Conservation (phyloP, 2,888 invertebrate genomes). For the Hydrotaea diabolus region DNA sequence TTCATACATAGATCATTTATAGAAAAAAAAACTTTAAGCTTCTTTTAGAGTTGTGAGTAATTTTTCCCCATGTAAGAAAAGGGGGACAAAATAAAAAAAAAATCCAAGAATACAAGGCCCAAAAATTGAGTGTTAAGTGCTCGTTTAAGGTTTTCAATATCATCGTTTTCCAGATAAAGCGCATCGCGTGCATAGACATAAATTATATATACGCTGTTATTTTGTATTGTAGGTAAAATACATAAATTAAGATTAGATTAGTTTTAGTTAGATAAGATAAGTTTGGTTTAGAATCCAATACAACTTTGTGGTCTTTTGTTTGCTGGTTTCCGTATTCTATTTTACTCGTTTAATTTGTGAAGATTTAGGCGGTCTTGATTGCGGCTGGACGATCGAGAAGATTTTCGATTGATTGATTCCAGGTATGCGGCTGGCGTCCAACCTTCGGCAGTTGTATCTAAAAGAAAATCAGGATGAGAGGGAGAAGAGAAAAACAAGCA, state of each 20-base stretch:
- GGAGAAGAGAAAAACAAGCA: neutral
- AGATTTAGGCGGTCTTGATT: conserved; percentile 76
- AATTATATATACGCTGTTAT: neutral
- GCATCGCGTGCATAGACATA: conserved; percentile 25
- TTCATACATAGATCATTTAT: conserved; percentile 19
- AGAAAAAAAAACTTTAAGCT: conserved; percentile 62
- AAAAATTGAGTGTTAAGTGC: conserved; percentile 25
- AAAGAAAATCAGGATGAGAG: conserved; percentile 9
- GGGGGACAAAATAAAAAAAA: neutral
- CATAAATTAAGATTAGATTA: too few species aligned
- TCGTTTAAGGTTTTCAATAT: conserved; percentile 24
- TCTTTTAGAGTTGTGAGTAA: conserved; percentile 50
- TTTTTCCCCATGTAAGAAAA: too few species aligned
- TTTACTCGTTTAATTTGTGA: conserved; percentile 69
- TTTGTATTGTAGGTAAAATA: neutral
- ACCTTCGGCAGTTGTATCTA: conserved; percentile 88
- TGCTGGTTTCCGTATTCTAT: neutral
- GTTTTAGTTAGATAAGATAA: neutral
- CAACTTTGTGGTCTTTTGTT: neutral
- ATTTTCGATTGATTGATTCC: conserved; percentile 88
- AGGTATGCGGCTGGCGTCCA: conserved; percentile 98
- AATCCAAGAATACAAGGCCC: conserved; percentile 27
- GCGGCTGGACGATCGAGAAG: conserved; percentile 85
- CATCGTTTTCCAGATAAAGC: conserved; percentile 24
- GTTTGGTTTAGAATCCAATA: neutral